Percentiles rank a stretch among this genome's conserved stretches.
Evolutionary conservation across 2,113 vertebrate species (phyloP).

Genomic region (Passer montanus): DNA sequence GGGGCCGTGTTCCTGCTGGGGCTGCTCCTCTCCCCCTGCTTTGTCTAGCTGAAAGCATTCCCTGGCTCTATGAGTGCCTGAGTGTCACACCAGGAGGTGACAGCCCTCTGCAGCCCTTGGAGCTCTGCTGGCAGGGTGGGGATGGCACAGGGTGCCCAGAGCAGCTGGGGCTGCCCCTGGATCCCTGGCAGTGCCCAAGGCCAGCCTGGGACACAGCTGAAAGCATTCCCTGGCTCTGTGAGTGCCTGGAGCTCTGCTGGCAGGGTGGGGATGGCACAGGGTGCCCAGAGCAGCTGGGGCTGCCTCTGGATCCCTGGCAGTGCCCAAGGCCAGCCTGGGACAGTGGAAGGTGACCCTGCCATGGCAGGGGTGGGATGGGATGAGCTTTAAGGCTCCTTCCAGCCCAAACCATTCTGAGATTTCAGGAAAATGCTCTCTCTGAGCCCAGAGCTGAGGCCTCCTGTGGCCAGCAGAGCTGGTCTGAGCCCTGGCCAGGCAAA

Average conservation of each 20-base stretch:
- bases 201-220: accelerated
- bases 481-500: background rate
- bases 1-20: background rate
- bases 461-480: background rate
- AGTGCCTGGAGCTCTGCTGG: background rate
- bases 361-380: background rate
- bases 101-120: background rate
- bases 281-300: background rate
- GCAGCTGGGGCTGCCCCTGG: background rate
- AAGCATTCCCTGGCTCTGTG: too few species aligned
- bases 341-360: background rate
- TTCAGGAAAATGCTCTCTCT: background rate
- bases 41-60: background rate
- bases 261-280: background rate
- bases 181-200: background rate
- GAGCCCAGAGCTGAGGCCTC: background rate
- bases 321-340: accelerated
- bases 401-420: background rate
- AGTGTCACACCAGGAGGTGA: background rate
- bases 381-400: background rate
- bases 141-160: background rate
- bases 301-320: background rate
- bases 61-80: background rate
- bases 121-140: background rate
- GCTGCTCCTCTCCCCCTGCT: background rate